A percentile compares a stretch with the other conserved stretches of the same genome.
Conservation (phyloP, 2,797 vertebrate species). For the Amphiprion clarkii region DNA sequence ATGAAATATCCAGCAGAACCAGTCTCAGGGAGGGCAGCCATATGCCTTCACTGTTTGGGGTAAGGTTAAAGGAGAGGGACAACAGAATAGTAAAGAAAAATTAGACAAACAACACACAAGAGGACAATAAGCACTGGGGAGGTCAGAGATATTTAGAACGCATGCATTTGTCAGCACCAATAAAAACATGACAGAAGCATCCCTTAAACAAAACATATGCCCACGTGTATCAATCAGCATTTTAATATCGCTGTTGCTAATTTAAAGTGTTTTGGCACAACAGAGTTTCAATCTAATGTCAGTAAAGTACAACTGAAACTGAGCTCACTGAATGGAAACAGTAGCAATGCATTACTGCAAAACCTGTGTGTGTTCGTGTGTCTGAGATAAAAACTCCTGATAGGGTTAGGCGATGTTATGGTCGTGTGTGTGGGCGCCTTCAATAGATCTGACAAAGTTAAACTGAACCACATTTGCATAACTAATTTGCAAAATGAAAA, state of each 20-base stretch:
- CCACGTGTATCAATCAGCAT: not conserved
- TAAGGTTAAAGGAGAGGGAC: too few relatives aligned
- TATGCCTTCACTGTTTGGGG: too few relatives aligned
- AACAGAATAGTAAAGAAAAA: too few relatives aligned
- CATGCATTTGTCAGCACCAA: too few relatives aligned
- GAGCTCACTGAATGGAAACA: slow-evolving; percentile 12
- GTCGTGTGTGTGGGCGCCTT: slow-evolving; percentile 1
- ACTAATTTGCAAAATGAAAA: slow-evolving; percentile 66
- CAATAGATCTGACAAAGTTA: slow-evolving; percentile 20
- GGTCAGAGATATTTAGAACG: too few relatives aligned
- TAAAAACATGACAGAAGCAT: too few relatives aligned
- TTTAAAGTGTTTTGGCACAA: not conserved
- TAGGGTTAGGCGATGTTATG: not conserved
- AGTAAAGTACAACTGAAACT: not conserved
- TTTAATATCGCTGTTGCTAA: not conserved
- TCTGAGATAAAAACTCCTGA: not conserved
- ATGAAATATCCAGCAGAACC: too few relatives aligned
- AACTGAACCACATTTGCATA: slow-evolving; percentile 46
- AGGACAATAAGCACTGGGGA: too few relatives aligned
- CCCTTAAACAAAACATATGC: too few relatives aligned
- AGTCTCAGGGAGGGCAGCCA: too few relatives aligned
- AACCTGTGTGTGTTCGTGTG: not conserved
- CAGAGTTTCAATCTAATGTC: not conserved
- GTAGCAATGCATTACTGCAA: not conserved
- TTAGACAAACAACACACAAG: too few relatives aligned